A percentile compares a stretch with the other conserved stretches of the same genome.
Conservation (phyloP, 1,140 invertebrate genomes). For the Arctopsyche grandis region DNA sequence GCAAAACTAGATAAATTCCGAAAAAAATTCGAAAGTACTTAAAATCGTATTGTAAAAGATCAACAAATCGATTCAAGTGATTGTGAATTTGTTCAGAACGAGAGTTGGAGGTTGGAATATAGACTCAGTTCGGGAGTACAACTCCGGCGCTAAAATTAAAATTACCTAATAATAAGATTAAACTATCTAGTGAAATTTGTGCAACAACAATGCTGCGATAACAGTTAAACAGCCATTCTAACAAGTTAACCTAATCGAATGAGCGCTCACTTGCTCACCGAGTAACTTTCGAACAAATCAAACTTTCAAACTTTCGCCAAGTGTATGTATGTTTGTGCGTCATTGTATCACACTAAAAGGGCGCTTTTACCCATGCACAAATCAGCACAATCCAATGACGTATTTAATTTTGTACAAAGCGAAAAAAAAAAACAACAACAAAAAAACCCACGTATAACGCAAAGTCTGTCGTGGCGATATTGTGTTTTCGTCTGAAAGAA, state of each 20-base stretch:
- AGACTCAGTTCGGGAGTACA: no score
- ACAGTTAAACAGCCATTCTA: conserved; percentile 32
- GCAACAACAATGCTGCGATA: neutral
- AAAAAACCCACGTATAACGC: conserved; percentile 11
- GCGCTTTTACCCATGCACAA: no score
- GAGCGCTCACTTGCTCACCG: conserved; percentile 14
- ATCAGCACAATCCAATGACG: no score
- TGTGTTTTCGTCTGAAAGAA: conserved; percentile 39
- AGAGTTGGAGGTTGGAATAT: no score
- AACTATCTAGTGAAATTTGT: conserved; percentile 23
- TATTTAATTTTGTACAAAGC: neutral
- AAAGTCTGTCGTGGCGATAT: conserved; percentile 1
- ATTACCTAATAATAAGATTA: neutral
- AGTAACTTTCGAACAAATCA: conserved; percentile 15
- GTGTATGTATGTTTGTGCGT: neutral
- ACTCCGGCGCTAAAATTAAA: no score
- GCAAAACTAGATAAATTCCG: no score
- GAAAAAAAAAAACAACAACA: conserved; percentile 16
- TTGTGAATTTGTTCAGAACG: no score
- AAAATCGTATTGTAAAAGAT: no score
- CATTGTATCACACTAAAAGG: no score
- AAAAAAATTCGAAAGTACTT: no score
- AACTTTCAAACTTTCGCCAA: conserved; percentile 18
- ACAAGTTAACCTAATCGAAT: conserved; percentile 32
- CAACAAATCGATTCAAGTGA: no score